phyloP scores from a whole-genome alignment of 2,113 vertebrate species.

The Fulica atra region DNA sequence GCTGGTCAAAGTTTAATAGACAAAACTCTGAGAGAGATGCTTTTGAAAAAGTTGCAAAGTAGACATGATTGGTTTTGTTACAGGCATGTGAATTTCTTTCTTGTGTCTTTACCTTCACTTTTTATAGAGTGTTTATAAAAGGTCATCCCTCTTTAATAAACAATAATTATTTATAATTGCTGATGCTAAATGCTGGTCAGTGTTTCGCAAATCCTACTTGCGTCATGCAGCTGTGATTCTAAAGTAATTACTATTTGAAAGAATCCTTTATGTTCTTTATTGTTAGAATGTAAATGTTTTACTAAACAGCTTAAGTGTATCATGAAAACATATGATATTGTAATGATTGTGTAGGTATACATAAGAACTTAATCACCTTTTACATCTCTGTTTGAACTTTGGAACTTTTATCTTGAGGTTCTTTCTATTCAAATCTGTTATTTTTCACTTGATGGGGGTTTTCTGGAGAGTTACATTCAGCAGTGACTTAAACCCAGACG shows the following conservation, averaged over 20 bases:
- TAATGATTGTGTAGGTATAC: background rate
- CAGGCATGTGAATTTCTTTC: background rate
- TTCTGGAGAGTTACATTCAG: background rate
- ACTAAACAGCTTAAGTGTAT: background rate
- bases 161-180: background rate
- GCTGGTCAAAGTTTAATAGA: background rate
- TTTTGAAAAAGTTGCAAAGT: background rate
- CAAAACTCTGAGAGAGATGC: background rate
- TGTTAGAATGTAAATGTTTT: background rate
- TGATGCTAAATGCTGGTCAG: background rate
- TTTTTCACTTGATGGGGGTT: background rate
- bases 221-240: background rate
- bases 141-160: background rate
- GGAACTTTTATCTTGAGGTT: background rate
- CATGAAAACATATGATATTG: background rate
- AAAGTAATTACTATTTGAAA: background rate
- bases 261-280: background rate
- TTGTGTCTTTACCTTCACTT: background rate
- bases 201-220: background rate
- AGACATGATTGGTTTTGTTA: background rate
- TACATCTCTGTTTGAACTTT: background rate
- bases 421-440: background rate
- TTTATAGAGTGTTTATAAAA: background rate
- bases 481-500: background rate
- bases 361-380: background rate